A percentile compares a stretch with the other conserved stretches of the same genome.
phyloP scores from a whole-genome alignment of 92 coral and sea anemone species.

The Zoanthus sociatus region DNA sequence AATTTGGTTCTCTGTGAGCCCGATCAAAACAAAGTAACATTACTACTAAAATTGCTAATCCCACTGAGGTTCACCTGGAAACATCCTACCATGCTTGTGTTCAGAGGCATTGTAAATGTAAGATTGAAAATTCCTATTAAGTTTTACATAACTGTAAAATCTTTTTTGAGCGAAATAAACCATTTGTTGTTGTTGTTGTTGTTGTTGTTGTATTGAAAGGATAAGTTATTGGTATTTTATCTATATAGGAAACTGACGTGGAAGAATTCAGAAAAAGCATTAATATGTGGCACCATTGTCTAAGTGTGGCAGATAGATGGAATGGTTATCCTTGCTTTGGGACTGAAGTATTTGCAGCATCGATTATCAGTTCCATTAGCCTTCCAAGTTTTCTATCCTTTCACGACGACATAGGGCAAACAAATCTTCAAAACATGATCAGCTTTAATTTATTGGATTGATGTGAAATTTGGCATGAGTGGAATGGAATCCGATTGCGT shows the following conservation, averaged over 20 bases:
- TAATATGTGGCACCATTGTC: conserved; percentile 1
- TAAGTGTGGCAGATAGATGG: conserved; percentile 4
- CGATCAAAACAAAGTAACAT: conserved; percentile 69
- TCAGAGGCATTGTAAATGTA: conserved; percentile 62
- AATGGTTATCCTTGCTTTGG: conserved; percentile 13
- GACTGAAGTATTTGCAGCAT: background rate
- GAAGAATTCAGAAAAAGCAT: background rate
- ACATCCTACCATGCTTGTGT: conserved; percentile 61
- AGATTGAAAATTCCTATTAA: conserved; percentile 65
- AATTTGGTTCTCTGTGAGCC: conserved; percentile 68
- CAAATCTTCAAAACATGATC: background rate
- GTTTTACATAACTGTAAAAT: background rate
- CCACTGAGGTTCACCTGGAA: conserved; percentile 67
- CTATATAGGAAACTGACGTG: background rate
- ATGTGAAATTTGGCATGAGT: no score
- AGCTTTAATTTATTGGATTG: background rate
- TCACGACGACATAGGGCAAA: background rate
- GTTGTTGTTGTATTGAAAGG: background rate
- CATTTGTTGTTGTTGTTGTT: no score
- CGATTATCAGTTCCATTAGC: background rate
- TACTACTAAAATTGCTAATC: conserved; percentile 60
- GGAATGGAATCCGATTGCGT: no score
- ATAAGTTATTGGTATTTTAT: background rate
- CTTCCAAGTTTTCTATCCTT: background rate
- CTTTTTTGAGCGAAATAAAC: background rate